Base-by-base conservation (phyloP, 2,113 vertebrate genomes). In the Oncorhynchus clarkii region DNA sequence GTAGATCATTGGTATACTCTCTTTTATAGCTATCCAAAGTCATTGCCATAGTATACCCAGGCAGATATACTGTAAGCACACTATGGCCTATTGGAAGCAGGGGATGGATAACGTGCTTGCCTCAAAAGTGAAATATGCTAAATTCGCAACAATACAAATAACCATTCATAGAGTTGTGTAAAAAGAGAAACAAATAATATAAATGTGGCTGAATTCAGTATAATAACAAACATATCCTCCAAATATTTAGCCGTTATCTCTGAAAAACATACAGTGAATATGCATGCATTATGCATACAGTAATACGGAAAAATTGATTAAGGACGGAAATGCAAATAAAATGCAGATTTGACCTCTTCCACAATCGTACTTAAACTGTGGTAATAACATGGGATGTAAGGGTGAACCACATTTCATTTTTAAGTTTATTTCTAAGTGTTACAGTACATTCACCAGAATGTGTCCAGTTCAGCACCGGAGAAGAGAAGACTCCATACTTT, bases 291-390 rank as follows among this genome's bases (percentile, higher is more conserved):
- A 88, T 84, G 22, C 68, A 88, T 72, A 39, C 39, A 39, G 39
- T 39, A 39, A 9, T 39, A 69, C 74, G 85, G 22, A 88, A 89
- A 86, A 86, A 88, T 87, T 87, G 67, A 87, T 87, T 79, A 79
- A 78, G 79, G 75, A 78, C 72, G 76, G 39, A 74, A 75, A 76
- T 31, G 84, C 65, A 81, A 81, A 82, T 80, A 73, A 84, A 82
- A 60, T 71, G 70, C 72, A 81, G 76, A 79, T 75, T 73, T 73
- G 77, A 84, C 75, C 81, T 67, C 29, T 86, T 84, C 31, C 64
- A 77, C 57, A 80, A 34, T 70, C n/a, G 66, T 70, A 57, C 49
- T 71, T 71, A 73, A 76, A 81, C 26, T 67, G 72, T 72, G 70
- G 22, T 60, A 59, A 75, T 71, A 71, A 71, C 77, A 78, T 20